Evolutionary conservation across 2,888 invertebrate genomes (phyloP), one percentile per base, ranked within the genome.

Genomic region (Scaptomyza parva): DNA sequence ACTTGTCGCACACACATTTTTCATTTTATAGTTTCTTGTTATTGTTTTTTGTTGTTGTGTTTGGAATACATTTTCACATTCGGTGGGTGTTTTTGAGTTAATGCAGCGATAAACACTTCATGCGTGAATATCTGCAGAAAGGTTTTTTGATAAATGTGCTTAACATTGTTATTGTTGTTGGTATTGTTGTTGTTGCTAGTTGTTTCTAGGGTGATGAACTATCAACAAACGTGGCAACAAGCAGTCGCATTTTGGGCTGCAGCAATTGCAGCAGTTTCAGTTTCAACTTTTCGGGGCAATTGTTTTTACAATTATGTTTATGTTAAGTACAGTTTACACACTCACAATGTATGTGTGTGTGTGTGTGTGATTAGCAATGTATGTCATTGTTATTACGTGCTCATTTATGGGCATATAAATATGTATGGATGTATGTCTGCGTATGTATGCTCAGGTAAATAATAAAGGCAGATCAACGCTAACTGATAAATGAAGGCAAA

Each of bases 111-210:
- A 87, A 87, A 86, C 87, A 88, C 87, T 82, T 88, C 88, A 88
- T 86, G 81, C 87, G 84, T 84, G 87, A 84, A 86, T 87, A 88
- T 88, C 87, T 80, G 87, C 73, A 74, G 85, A 84, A 71, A 68
- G 75, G 37, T 37, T 37, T 35, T 59, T 67, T 82, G 81, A 85
- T 88, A 85, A 84, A 80, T 71, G 55, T 79, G 67, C 59, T 72
- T 64, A 70, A 69, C 70, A 64, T 65, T 62, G 62, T 81, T 66
- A 61, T 55, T 64, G 52, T 54, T 54, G 41, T 70, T 64, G 39
- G 35, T 55, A 40, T 24, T 51, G 26, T 50, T 54, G 54, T 30
- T 60, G 62, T 40, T 68, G 41, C 35, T 48, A 17, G 59, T 14
- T 63, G 64, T 65, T 70, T 47, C 53, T 53, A 51, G 77, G 71